Evolutionary conservation across 2,113 vertebrate genomes (phyloP).

Genomic region (Cromileptes altivelis): DNA sequence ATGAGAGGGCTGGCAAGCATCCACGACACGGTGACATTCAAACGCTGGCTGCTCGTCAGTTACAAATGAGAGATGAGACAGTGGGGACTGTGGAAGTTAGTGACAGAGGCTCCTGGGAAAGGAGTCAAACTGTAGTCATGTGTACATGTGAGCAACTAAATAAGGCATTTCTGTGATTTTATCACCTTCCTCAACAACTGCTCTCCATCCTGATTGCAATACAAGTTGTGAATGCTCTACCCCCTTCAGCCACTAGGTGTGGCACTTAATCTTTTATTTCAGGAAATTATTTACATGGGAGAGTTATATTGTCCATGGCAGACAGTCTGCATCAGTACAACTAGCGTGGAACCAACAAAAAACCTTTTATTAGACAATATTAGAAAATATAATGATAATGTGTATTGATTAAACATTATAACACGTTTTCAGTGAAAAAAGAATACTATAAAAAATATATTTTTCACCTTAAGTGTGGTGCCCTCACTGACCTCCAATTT

Average conservation of each 20-base stretch:
- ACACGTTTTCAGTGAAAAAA: not conserved
- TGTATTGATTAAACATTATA: not conserved
- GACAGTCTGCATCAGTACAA: constrained; percentile 6
- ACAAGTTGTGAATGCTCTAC: constrained; percentile 75
- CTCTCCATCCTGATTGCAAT: constrained; percentile 20
- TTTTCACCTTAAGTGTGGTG: not conserved
- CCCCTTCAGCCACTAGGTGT: constrained; percentile 87
- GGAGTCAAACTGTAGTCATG: not conserved
- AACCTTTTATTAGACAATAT: not conserved
- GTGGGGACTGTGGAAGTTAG: not conserved
- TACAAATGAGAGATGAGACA: not conserved
- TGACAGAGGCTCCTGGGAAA: not conserved
- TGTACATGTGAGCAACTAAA: not conserved
- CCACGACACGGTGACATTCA: constrained; percentile 56
- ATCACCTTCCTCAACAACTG: constrained; percentile 5
- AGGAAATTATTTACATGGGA: constrained; percentile 66
- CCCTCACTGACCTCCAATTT: constrained; percentile 4
- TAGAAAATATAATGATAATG: not conserved
- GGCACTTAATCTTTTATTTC: constrained; percentile 88
- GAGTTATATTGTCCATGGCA: not conserved
- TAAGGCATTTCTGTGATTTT: not conserved
- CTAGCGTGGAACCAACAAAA: not conserved
- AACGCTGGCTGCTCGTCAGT: constrained; percentile 38
- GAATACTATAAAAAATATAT: not conserved
- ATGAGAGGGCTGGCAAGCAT: constrained; percentile 27